Percentiles rank a stretch among this genome's conserved stretches.
phyloP scores from a whole-genome alignment of 2,797 vertebrate species.

The Avahi laniger region DNA sequence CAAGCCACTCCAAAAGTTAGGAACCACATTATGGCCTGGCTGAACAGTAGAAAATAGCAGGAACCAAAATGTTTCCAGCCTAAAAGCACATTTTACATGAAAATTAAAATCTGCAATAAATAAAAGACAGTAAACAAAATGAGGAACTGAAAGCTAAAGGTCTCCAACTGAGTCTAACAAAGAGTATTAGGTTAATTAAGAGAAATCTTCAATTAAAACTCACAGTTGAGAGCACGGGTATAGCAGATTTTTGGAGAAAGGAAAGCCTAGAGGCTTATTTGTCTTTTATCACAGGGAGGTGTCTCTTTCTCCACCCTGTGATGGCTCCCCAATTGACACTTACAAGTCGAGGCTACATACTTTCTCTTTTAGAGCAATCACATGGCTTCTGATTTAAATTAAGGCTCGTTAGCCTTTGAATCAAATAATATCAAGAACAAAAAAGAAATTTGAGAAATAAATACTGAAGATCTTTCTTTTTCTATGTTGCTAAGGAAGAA shows the following conservation, averaged over 20 bases:
- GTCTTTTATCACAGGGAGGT: background rate
- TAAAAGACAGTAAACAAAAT: background rate
- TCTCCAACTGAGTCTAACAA: background rate
- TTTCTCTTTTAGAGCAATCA: background rate
- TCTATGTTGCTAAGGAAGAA: background rate
- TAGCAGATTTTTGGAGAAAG: background rate
- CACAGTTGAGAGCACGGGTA: background rate
- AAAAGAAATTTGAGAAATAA: background rate
- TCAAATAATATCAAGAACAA: background rate
- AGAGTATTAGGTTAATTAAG: background rate
- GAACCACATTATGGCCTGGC: background rate
- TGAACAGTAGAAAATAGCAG: background rate
- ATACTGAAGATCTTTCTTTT: background rate
- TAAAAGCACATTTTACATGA: background rate
- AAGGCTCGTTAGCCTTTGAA: background rate
- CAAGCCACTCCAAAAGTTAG: background rate
- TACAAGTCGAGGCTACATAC: background rate
- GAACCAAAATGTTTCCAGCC: background rate
- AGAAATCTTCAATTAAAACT: background rate
- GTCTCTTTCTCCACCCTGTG: background rate
- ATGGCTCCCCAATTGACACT: background rate
- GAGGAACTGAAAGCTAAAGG: background rate
- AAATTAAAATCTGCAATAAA: conserved; percentile 11
- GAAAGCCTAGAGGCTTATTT: background rate
- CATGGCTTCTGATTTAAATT: background rate